Percentiles rank a stretch among this genome's conserved stretches.
Evolutionary conservation across 2,888 invertebrate species (phyloP).

Genomic region (Quadriops clusia): DNA sequence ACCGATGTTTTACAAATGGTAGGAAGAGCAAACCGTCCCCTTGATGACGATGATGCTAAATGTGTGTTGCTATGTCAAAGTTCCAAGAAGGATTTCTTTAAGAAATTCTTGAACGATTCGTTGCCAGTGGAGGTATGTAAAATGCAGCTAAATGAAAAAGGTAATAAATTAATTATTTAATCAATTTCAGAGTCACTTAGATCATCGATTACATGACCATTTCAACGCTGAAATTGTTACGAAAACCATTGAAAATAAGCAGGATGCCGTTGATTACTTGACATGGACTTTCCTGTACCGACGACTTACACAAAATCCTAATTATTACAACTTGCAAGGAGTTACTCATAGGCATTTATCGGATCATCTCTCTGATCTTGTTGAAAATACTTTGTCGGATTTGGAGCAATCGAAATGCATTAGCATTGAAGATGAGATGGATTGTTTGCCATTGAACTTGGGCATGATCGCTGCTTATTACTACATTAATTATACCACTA

Average conservation of each 20-base stretch:
- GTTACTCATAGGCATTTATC: constrained; percentile 94
- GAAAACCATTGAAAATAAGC: constrained; percentile 99
- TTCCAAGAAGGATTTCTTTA: constrained; percentile 97
- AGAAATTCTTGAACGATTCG: constrained; percentile 94
- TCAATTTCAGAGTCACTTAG: constrained; percentile 71
- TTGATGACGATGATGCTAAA: constrained; percentile 84
- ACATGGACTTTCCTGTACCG: constrained; percentile 99
- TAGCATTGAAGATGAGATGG: constrained; percentile 95
- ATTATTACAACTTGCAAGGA: constrained; percentile 97
- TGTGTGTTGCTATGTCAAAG: constrained; percentile 95
- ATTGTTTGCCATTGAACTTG: constrained; percentile 89
- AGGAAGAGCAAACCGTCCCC: constrained; percentile 87
- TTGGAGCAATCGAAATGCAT: constrained; percentile 96
- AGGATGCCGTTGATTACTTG: constrained; percentile 97
- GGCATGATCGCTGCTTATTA: constrained; percentile 99
- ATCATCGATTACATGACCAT: constrained; percentile 96
- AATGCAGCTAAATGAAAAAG: no score
- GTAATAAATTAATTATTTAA: no score
- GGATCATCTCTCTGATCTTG: constrained; percentile 95
- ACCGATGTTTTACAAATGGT: constrained; percentile 97
- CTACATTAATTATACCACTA: constrained; percentile 98
- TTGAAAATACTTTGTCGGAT: constrained; percentile 89
- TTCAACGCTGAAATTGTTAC: constrained; percentile 99
- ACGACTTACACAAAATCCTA: constrained; percentile 95
- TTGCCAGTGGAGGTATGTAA: constrained; percentile 73